A percentile compares a stretch with the other conserved stretches of the same genome.
These are phyloP conservation scores for Cuniculus paca DNA, from an alignment of 2,797 vertebrate genomes.

Conservation along the genomic window DNA sequence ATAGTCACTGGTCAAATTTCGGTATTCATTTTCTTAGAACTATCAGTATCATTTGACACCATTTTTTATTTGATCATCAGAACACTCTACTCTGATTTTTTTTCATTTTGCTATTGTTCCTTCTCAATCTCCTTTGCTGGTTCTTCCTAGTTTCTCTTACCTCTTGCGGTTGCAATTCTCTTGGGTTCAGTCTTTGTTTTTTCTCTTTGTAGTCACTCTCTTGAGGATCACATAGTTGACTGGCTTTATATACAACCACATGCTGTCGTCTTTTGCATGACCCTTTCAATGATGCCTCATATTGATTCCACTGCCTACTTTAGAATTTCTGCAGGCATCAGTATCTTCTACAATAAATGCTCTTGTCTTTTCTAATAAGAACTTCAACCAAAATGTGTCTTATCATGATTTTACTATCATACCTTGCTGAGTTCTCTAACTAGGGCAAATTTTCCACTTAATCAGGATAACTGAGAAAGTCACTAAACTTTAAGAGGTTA, in stretches of 20 bases:
- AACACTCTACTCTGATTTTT: neutral
- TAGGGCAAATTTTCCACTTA: neutral
- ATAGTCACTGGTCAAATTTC: neutral
- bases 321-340: neutral
- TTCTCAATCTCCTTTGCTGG: neutral
- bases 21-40: neutral
- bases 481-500: neutral
- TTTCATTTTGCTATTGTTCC: neutral
- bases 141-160: neutral
- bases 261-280: neutral
- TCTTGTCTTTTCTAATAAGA: neutral
- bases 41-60: neutral
- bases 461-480: neutral
- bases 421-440: conserved; percentile 36
- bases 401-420: neutral
- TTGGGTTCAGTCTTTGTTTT: neutral
- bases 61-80: neutral
- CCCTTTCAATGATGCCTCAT: neutral
- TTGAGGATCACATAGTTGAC: neutral
- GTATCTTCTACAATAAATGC: neutral
- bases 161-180: neutral
- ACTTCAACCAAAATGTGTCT: neutral
- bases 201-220: neutral
- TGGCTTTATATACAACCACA: neutral
- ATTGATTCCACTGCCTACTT: neutral